phyloP scores from a whole-genome alignment of 2,888 invertebrate species.

The Polyploca ridens region DNA sequence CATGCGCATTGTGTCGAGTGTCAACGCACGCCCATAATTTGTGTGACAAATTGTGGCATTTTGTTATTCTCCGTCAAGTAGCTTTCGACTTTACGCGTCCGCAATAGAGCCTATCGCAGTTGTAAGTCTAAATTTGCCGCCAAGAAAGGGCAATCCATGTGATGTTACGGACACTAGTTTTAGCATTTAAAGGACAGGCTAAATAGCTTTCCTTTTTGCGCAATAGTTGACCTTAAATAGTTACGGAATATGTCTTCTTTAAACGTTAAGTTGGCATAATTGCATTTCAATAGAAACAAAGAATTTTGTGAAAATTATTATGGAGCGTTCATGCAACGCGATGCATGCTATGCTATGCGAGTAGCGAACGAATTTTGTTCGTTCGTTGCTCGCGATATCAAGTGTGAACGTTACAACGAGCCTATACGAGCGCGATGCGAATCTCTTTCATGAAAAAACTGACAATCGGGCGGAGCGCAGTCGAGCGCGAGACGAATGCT shows the following conservation, averaged over 20 bases:
- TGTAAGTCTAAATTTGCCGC: background rate
- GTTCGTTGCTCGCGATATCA: no score
- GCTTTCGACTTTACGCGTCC: slow-evolving; percentile 11
- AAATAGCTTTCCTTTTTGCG: slow-evolving; percentile 18
- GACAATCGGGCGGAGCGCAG: no score
- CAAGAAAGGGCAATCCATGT: slow-evolving; percentile 2
- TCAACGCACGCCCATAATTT: slow-evolving; percentile 47
- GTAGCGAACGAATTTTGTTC: no score
- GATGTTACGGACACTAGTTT: slow-evolving; percentile 10
- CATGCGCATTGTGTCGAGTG: slow-evolving; percentile 32
- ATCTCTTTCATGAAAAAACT: no score
- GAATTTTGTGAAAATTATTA: no score
- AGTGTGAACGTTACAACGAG: no score
- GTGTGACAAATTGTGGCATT: slow-evolving; percentile 43
- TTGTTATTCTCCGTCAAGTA: slow-evolving; percentile 15
- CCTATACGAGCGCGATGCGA: no score
- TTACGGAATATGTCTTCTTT: background rate
- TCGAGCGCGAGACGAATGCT: no score
- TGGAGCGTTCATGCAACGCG: no score
- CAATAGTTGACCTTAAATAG: slow-evolving; percentile 14
- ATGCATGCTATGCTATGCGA: no score
- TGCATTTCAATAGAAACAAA: background rate
- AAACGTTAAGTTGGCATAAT: background rate
- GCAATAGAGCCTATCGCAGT: background rate
- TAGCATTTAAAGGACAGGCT: slow-evolving; percentile 9